Evolutionary conservation across 1,140 invertebrate species (phyloP), one percentile per base, ranked within the genome.

Genomic region (Drosophila nigrodunni): DNA sequence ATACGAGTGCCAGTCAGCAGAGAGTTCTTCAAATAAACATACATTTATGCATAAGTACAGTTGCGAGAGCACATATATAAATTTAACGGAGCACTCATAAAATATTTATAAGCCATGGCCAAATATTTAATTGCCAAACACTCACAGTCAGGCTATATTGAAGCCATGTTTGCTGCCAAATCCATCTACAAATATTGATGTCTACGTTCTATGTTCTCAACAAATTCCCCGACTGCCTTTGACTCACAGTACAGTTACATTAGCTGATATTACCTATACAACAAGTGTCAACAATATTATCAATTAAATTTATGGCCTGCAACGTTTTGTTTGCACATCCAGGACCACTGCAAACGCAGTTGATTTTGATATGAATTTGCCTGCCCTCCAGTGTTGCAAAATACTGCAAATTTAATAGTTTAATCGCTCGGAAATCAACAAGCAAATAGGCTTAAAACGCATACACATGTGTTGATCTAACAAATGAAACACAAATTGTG

Each of bases 51-150:
- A 69, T 66, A 59, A 65, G 41, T 57, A 15, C 35, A 21, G 9
- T 47, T 34, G 50, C 25, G 21, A 44, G 3, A 54, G 55, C 74
- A 30, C 25, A 30, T 49, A 77, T 55, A 64, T 44, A 65, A n/a
- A 62, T 49, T n/a, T 13, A 52, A 57, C 54, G 50, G 35, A 58
- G 55, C 46, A 59, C 68, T 54, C 60, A 71, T 87, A 72, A 86
- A 80, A 81, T 80, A 85, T 85, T 85, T 85, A 85, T 85, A 85
- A 78, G 67, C 81, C 76, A 78, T 87, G 67, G 71, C 60, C 69
- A 87, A 87, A 87, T 88, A 78, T 87, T 87, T 83, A 88, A 80
- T 88, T 75, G 70, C 44, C 77, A 85, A 85, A 85, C 81, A 83
- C 47, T 69, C 10, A 39, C 13, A 30, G 44, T 10, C 52, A 58